A percentile compares a stretch with the other conserved stretches of the same genome.
phyloP scores from a whole-genome alignment of 2,888 invertebrate genomes.

The Oligia fasciuncula region DNA sequence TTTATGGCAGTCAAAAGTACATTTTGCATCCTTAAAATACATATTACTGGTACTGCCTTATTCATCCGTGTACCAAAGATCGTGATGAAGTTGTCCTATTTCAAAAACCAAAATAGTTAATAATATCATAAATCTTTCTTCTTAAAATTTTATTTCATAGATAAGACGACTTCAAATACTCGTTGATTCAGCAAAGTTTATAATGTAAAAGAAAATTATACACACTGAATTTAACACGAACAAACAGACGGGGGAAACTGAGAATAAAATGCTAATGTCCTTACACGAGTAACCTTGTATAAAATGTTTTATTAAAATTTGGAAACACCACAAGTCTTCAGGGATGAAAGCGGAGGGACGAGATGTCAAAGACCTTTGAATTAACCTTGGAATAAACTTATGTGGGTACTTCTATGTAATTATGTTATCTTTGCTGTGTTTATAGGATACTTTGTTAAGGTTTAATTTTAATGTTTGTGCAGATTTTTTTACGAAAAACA shows the following conservation, averaged over 20 bases:
- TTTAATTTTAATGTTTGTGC: background rate
- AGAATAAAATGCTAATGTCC: slow-evolving; percentile 48
- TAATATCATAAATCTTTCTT: background rate
- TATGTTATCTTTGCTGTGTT: background rate
- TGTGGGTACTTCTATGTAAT: slow-evolving; percentile 11
- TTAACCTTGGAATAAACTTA: slow-evolving; percentile 37
- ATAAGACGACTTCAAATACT: background rate
- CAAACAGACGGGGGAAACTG: slow-evolving; percentile 8
- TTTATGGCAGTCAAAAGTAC: background rate
- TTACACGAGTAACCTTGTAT: slow-evolving; percentile 4
- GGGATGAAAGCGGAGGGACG: slow-evolving; percentile 10
- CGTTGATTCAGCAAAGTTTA: background rate
- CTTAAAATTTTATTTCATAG: background rate
- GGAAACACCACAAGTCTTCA: slow-evolving; percentile 45
- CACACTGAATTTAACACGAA: slow-evolving; percentile 29
- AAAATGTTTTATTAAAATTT: slow-evolving; percentile 55
- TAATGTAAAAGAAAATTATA: slow-evolving; percentile 42
- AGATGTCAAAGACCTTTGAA: slow-evolving; percentile 50
- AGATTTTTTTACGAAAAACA: background rate
- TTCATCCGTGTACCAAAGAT: background rate
- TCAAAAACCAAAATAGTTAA: background rate
- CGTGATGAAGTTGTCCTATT: too few species aligned
- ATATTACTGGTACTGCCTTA: background rate
- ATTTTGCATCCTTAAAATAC: too few species aligned
- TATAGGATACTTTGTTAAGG: background rate